Percentiles rank a stretch among this genome's conserved stretches.
These are phyloP conservation scores for Chlorodrepanis virens DNA, from an alignment of 2,113 vertebrate genomes.

Conservation along the genomic window DNA sequence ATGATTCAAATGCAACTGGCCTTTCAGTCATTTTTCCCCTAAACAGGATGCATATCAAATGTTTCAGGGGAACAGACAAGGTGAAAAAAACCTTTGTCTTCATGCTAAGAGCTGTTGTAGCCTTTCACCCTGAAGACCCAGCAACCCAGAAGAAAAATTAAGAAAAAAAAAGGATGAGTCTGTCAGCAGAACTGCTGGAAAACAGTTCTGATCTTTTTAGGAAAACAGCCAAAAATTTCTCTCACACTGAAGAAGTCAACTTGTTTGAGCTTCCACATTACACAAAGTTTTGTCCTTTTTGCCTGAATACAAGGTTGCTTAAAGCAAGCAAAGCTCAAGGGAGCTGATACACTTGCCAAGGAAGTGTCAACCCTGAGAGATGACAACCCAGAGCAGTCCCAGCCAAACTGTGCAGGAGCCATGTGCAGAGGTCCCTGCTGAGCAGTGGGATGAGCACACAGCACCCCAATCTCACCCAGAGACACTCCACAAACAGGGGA, in stretches of 20 bases:
- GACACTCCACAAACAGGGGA: neutral
- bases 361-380: neutral
- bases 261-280: neutral
- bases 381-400: rapidly evolving
- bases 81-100: neutral
- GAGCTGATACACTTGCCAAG: neutral
- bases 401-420: neutral
- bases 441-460: neutral
- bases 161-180: neutral
- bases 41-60: neutral
- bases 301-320: neutral
- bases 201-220: neutral
- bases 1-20: neutral
- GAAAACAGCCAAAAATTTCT: neutral
- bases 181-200: neutral
- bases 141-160: neutral
- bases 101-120: neutral
- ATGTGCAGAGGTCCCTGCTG: neutral
- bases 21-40: neutral
- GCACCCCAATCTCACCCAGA: neutral
- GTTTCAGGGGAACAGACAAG: neutral
- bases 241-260: neutral
- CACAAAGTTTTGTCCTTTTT: neutral
- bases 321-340: neutral
- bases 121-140: neutral